Evolutionary conservation across 2,113 vertebrate genomes (phyloP).

Genomic region (Carettochelys insculpta): DNA sequence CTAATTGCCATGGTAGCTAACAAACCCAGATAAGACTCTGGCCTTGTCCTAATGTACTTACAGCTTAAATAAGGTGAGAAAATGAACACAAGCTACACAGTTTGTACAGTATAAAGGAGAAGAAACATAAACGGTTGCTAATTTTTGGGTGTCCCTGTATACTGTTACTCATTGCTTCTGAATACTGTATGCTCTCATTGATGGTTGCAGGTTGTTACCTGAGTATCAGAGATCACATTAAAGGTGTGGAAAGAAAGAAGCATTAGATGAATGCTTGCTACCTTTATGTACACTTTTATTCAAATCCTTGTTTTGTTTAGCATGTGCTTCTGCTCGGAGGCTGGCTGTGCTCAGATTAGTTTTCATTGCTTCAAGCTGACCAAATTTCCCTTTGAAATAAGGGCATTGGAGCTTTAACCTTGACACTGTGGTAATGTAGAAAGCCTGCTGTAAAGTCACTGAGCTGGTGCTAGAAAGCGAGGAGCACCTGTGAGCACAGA

Average conservation of each 20-base stretch:
- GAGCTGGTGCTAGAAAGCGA: constrained; percentile 8
- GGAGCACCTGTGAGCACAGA: constrained; percentile 44
- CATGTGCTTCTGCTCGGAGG: background rate
- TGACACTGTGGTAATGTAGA: background rate
- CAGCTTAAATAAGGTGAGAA: background rate
- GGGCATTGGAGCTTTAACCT: constrained; percentile 40
- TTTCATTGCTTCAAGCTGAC: constrained; percentile 27
- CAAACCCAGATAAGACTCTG: background rate
- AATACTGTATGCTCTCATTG: accelerated
- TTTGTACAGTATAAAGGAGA: background rate
- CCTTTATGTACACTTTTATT: accelerated
- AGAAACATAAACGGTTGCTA: background rate
- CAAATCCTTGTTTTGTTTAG: background rate
- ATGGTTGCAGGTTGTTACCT: background rate
- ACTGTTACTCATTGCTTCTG: background rate
- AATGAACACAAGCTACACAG: background rate
- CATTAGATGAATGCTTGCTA: background rate
- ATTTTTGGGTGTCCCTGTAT: background rate
- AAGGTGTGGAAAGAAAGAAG: background rate
- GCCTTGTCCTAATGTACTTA: background rate
- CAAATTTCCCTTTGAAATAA: constrained; percentile 32
- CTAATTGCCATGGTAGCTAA: background rate
- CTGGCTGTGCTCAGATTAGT: background rate
- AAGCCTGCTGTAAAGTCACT: constrained; percentile 11
- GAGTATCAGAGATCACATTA: accelerated